Conservation (phyloP, 2,797 vertebrate species). For the Micromesistius poutassou region DNA sequence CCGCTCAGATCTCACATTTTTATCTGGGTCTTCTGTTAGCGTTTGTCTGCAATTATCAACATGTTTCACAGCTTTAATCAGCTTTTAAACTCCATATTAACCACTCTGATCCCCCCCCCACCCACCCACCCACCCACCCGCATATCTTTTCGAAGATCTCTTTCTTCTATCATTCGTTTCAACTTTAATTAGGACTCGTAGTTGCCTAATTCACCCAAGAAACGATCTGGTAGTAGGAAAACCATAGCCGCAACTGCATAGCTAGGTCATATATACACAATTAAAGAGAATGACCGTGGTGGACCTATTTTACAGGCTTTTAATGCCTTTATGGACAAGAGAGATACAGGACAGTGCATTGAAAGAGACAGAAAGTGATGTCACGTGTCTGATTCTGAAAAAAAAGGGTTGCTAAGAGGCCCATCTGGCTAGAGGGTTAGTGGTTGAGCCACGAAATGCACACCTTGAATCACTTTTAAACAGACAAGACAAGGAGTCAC, state of each 20-base stretch:
- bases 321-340: background rate
- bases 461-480: background rate
- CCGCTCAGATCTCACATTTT: background rate
- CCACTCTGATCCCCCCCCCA: background rate
- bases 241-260: background rate
- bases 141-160: background rate
- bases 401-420: no score
- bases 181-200: background rate
- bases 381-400: background rate
- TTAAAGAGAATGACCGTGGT: background rate
- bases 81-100: background rate
- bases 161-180: background rate
- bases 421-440: background rate
- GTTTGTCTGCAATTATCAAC: conserved; percentile 3
- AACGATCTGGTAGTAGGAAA: background rate
- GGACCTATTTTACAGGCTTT: background rate
- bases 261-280: background rate
- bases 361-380: background rate
- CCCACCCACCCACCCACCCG: background rate
- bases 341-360: background rate
- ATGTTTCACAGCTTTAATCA: background rate
- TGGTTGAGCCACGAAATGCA: background rate
- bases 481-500: no score
- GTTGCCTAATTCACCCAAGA: background rate
- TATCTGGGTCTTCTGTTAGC: background rate